Base-by-base conservation (phyloP, 2,797 vertebrate species). In the Myotis pilosus region DNA sequence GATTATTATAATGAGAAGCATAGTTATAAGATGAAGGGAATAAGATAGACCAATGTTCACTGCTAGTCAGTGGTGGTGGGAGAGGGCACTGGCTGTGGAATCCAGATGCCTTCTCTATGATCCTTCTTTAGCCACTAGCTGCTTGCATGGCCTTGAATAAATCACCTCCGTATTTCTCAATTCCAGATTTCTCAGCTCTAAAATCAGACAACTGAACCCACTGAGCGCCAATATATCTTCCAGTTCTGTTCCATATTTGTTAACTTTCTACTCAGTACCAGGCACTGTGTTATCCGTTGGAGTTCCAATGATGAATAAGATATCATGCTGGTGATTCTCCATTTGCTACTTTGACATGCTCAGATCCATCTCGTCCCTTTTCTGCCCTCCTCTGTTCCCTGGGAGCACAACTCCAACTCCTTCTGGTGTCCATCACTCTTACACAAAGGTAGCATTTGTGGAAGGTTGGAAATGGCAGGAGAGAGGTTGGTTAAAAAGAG, bases 21-120 rank as follows among this genome's bases (percentile, higher is more conserved):
- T 11, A 85, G 11, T 8, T 16, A 60, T 8, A 23, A 53, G 8
- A 41, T 23, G 49, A 87, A 38, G 53, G 44, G 88, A 49, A 49
- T 10, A 7, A 44, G 47, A 15, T 5, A 75, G 12, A 13, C 47
- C 19, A 11, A 68, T 19, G 20, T n/a, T 53, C 1, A 0, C 60
- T 0, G 2, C 17, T 2, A 19, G 44, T 6, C 0, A 3, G 15
- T 1, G 1, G 82, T 5, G 41, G 36, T 19, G 1, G n/a, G 23
- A 81, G 4, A 19, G 16, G 55, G 1, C 25, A 0, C 66, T 20
- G 2, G 20, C 8, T 23, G 0, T 30, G 66, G 49, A 81, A 60
- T 33, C 16, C 62, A 69, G 81, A 68, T 17, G 30, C 36, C 23
- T 47, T 36, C 25, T 47, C 22, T 11, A 0, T 10, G 36, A 16